Evolutionary conservation across 2,888 invertebrate species (phyloP), one percentile per base, ranked within the genome.

Genomic region (Baronia brevicornis): DNA sequence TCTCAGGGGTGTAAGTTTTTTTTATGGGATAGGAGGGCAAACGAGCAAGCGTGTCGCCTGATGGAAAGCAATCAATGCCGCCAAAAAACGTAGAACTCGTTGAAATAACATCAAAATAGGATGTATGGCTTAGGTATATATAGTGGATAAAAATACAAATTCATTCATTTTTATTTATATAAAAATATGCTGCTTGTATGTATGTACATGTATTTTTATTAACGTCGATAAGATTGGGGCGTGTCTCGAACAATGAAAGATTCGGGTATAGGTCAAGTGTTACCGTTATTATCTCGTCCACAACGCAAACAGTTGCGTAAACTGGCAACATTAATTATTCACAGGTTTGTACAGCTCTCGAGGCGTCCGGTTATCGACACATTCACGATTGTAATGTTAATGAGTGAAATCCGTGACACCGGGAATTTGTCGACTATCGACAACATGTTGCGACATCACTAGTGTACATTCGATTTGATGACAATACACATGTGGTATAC

Each of bases 361-460:
- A 60, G 43, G 33, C 40, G 32, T 38, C 39, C 45, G 46, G 53
- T 55, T 46, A 54, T 51, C 43, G 40, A 30, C 41, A n/a, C 36
- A 34, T 37, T 39, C 49, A 30, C 17, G 46, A 60, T 63, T 60
- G 61, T 60, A 34, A 62, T 65, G 63, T 48, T 57, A 65, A 65
- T 62, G 41, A 57, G 58, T 46, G 60, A 61, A 58, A 62, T 55
- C 50, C n/a, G n/a, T 8, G 17, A 27, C 11, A 6, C 13, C 8
- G 25, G 15, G 18, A 28, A 23, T 28, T 38, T 36, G 43, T 41
- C 38, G 42, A 44, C 28, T 36, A 18, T 44, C 39, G 39, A 36
- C 31, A 33, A 25, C 23, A 17, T 27, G 21, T 45, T 51, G 38
- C 45, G 44, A 53, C 55, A 61, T 51, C 48, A 46, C 49, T 54